Evolutionary conservation across 2,888 invertebrate species (phyloP), one percentile per base, ranked within the genome.

Genomic region (Notodonta ziczac): DNA sequence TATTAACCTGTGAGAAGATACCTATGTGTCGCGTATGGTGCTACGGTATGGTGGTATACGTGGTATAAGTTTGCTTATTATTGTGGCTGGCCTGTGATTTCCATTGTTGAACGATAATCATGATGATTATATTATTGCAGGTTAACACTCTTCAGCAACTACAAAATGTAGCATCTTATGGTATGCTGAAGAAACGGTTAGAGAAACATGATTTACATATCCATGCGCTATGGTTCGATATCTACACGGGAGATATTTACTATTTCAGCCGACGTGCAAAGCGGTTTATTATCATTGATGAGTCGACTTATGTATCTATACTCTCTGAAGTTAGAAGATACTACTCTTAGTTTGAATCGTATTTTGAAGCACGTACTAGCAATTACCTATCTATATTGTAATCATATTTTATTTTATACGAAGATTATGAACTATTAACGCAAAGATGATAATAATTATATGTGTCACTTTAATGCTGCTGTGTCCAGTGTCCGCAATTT

Each of bases 141-240:
- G 95, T 97, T 7, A 98, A 98, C 81, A 98, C 98, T 7, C 93
- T 99, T 50, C 97, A 98, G 82, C 98, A 99, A 87, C 90, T 98
- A 69, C 97, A 98, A 85, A 98, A 99, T 85, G 96, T 99, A 56
- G 97, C 98, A 4, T 98, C 98, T 13, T 98, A 99, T 83, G 97
- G 98, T 51, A 98, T 98, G 91, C 90, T 99, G 48, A 97, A 97
- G 80, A 96, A 96, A 67, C 95, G 97, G 2, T 91, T 99, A 14
- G 96, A 97, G 84, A 95, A 95, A 53, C 96, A 97, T 76, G 96
- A 98, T 83, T 94, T 98, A 52, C 97, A 97, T 78, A 97, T 99
- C 70, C 98, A 98, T 81, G 99, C 99, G 0, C 92, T 99, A 50
- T 99, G 99, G 99, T 99, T 99, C 86, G 99, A 99, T 86, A 98